Conservation (phyloP, 2,797 vertebrate genomes). For the Buphagus erythrorhynchus region DNA sequence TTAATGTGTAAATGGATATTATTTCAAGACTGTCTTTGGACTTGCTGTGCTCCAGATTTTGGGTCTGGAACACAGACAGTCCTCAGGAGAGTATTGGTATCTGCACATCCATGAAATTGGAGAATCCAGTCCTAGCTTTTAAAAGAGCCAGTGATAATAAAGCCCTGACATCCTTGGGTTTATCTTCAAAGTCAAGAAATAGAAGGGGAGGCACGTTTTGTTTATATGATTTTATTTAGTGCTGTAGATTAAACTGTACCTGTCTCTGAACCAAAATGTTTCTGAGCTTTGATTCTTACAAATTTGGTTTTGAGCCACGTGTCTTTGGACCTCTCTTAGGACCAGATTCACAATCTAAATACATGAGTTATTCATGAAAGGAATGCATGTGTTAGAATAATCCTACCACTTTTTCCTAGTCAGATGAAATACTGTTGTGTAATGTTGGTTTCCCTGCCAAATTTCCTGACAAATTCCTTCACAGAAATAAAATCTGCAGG, state of each 20-base stretch:
- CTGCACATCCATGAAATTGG: constrained; percentile 56
- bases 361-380: not conserved
- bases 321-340: not conserved
- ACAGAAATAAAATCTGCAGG: not conserved
- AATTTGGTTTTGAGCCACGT: not conserved
- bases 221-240: not conserved
- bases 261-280: not conserved
- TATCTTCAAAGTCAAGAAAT: constrained; percentile 36
- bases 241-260: not conserved
- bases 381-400: not conserved
- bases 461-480: not conserved
- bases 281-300: not conserved
- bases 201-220: not conserved
- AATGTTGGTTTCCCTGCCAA: not conserved
- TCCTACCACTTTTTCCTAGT: not conserved
- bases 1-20: constrained; percentile 39
- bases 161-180: constrained; percentile 8
- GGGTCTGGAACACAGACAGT: constrained; percentile 1
- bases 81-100: constrained; percentile 48
- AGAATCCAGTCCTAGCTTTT: constrained; percentile 15
- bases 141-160: constrained; percentile 7
- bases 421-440: not conserved
- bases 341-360: not conserved
- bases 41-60: constrained; percentile 44
- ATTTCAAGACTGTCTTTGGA: not conserved